Percentiles rank a stretch among this genome's conserved stretches.
These are phyloP conservation scores for Onchidella celtica DNA, from an alignment of 2,888 invertebrate species.

Conservation along the genomic window DNA sequence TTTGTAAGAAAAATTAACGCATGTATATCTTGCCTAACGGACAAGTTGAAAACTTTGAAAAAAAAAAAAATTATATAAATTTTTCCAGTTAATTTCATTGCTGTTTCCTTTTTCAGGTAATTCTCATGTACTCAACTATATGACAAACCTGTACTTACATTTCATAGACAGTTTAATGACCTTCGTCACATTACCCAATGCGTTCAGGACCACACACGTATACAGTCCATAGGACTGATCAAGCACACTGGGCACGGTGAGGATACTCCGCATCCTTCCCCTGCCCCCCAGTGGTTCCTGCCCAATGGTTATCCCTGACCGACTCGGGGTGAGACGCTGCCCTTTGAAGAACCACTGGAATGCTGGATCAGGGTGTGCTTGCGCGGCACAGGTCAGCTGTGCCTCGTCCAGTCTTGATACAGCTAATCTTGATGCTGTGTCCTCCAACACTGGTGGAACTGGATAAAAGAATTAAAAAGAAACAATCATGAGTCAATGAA, in stretches of 20 bases:
- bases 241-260: constrained; percentile 51
- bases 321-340: constrained; percentile 25
- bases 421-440: constrained; percentile 57
- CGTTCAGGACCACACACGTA: constrained; percentile 61
- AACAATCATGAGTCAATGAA: no score
- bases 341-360: constrained; percentile 65
- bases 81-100: no score
- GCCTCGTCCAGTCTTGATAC: constrained; percentile 57
- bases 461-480: constrained; percentile 28
- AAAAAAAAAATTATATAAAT: no score
- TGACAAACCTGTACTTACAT: no score
- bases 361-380: constrained; percentile 62
- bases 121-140: no score
- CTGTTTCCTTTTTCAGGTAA: no score
- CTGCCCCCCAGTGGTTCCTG: constrained; percentile 23
- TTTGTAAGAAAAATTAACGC: no score
- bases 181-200: constrained; percentile 59
- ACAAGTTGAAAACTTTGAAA: no score
- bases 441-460: constrained; percentile 60
- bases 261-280: constrained; percentile 41
- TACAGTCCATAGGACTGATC: constrained; percentile 64
- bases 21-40: no score
- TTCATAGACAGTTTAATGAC: constrained; percentile 59
- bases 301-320: constrained; percentile 25
- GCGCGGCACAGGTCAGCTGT: constrained; percentile 57